These are phyloP conservation scores for Holotrichia oblita DNA, from an alignment of 1,140 invertebrate genomes.

Conservation along the genomic window DNA sequence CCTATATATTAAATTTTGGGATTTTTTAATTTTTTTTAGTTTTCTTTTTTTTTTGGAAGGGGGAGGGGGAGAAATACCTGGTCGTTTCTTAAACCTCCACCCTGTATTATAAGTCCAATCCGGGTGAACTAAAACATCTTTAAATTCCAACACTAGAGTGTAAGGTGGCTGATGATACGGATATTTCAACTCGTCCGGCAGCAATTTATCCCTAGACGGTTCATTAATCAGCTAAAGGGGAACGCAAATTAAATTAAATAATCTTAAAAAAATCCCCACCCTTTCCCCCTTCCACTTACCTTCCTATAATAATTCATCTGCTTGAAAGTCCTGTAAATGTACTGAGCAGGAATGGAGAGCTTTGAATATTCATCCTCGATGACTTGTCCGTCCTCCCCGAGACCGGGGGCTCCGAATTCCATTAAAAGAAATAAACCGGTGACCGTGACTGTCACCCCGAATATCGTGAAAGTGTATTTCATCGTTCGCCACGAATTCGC, in stretches of 20 bases:
- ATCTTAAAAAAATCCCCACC: background rate
- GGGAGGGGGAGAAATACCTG: no score
- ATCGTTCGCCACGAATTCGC: conserved; percentile 66
- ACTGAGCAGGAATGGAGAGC: conserved; percentile 75
- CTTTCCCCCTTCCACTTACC: conserved; percentile 63
- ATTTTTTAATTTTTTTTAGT: no score
- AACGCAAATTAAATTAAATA: conserved; percentile 44
- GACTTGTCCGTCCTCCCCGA: conserved; percentile 79
- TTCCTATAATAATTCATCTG: conserved; percentile 83
- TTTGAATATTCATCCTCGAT: conserved; percentile 81
- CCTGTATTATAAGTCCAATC: conserved; percentile 94
- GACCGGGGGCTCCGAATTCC: conserved; percentile 75
- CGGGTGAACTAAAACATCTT: conserved; percentile 95
- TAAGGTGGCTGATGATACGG: conserved; percentile 97
- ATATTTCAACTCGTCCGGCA: conserved; percentile 91
- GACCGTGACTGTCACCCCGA: conserved; percentile 63
- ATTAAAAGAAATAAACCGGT: conserved; percentile 65
- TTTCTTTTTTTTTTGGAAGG: no score
- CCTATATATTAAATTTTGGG: no score
- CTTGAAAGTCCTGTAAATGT: conserved; percentile 76
- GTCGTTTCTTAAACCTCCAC: conserved; percentile 94
- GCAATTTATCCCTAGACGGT: conserved; percentile 91
- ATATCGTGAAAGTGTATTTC: conserved; percentile 66
- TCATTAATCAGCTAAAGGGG: conserved; percentile 91
- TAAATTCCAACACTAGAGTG: conserved; percentile 95